Percentiles rank a stretch among this genome's conserved stretches.
phyloP scores from a whole-genome alignment of 2,797 vertebrate species.

The Cygnus olor region DNA sequence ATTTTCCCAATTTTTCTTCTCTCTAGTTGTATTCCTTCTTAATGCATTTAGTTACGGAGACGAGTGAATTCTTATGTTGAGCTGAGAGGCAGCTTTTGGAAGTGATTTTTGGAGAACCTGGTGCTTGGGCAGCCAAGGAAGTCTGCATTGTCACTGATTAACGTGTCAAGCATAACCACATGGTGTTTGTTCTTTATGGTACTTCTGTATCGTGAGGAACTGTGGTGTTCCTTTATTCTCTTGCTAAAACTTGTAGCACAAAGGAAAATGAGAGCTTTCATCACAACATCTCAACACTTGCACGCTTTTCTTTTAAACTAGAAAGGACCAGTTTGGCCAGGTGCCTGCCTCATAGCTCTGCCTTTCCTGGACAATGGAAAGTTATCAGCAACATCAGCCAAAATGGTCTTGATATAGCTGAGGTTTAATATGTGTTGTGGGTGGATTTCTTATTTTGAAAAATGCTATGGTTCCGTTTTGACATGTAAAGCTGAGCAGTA shows the following conservation, averaged over 20 bases:
- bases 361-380: not conserved
- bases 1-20: not conserved
- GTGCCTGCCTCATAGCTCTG: not conserved
- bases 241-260: not conserved
- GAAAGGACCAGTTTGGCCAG: not conserved
- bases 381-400: not conserved
- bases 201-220: not conserved
- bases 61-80: not conserved
- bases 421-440: not conserved
- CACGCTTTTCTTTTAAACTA: not conserved
- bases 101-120: not conserved
- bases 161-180: fast-evolving
- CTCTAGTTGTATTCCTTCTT: not conserved
- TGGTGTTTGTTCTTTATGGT: not conserved
- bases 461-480: not conserved
- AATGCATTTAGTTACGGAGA: not conserved
- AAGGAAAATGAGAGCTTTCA: not conserved
- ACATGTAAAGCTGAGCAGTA: not conserved
- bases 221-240: not conserved
- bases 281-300: fast-evolving
- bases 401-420: not conserved
- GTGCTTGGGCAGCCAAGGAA: not conserved
- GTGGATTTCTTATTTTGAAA: not conserved
- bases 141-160: not conserved
- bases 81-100: not conserved